Base-by-base conservation (phyloP, 2,113 vertebrate genomes). In the Pachycephala philippinensis region DNA sequence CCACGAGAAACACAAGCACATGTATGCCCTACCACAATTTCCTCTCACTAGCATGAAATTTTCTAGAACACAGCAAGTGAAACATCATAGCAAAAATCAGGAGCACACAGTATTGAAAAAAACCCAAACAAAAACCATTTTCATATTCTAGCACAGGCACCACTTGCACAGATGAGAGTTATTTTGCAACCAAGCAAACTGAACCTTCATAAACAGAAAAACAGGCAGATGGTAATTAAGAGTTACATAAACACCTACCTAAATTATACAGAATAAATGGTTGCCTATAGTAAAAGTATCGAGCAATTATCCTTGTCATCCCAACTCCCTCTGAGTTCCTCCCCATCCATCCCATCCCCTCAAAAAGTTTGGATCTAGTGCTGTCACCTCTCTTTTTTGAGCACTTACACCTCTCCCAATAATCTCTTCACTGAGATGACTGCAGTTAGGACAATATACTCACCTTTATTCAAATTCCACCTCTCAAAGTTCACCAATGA, bases 181-280 rank as follows among this genome's bases (percentile, higher is more conserved):
- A 91, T 79, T 87, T 84, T 95, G 87, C 87, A 94, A 94, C 72
- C 92, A 93, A 93, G 80, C 39, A 90, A 87, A 95, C 57, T 77
- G 84, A 79, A 33, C 63, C 65, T 90, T 81, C 74, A 53, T 52
- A 84, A 96, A 88, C 66, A 93, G 52, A 59, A 70, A 91, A 95
- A 72, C 56, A 94, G 70, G 86, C 79, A 83, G 69, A 81, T 68
- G 20, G 68, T 89, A 94, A 95, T 94, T 93, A 96, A 68, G 68
- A 81, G 60, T 95, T 94, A 93, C 82, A 90, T 89, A 80, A 93
- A 93, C 82, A 96, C 53, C 80, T 35, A 83, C 63, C 87, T 72
- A 84, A 93, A 81, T 95, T 93, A 91, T 33, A 84, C 47, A 49
- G 66, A 84, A 90, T 60, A 78, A 91, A 94, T 7, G 16, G 72